Base-by-base conservation (phyloP, 1,140 invertebrate genomes). In the Anthonomus grandis region DNA sequence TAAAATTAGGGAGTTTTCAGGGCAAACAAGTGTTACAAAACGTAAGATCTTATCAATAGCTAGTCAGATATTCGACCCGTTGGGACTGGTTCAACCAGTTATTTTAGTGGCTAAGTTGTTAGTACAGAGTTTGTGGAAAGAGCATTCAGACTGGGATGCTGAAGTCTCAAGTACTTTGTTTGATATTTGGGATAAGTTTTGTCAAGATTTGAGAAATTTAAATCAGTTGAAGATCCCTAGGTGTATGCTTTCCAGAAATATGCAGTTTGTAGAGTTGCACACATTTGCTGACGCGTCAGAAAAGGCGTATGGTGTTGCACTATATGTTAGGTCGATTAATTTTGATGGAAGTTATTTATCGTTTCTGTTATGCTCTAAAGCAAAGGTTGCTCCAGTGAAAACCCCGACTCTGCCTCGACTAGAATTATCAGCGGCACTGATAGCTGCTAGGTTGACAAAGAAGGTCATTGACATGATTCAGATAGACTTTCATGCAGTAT, bases 61-160 rank as follows among this genome's bases (percentile, higher is more conserved):
- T 13, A 51, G 64, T n/a, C 22, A 48, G n/a, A 49, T 69, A 10
- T 67, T 64, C 13, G 66, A 69, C 47, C 62, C 60, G 9, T 34
- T 65, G 17, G 71, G 70, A 12, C 51, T 66, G 9, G 22, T 71
- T 1, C 34, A 46, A 1, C 72, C 71, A 8, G 27, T 70, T 0
- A 65, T 64, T 9, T 57, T 75, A 2, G 52, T 22, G 15, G 63
- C 62, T 10, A 75, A 74, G 60, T 57, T 69, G 1, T 50, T 71
- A 13, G 54, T 74, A 18, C 71, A 74, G 62, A 12, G 59, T 15
- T 34, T 75, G 8, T 74, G 71, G 71, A 34, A 56, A 36, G 2
- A 52, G 4, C 67, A 69, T 19, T 8, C 72, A 4, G 46, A 36
- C 0, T 75, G 71, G 71, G 72, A 76, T 54, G 67, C 73, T 18